These are phyloP conservation scores for Beroe ovata DNA, from an alignment of 37 sponge, comb jelly and placozoan species.

Conservation along the genomic window DNA sequence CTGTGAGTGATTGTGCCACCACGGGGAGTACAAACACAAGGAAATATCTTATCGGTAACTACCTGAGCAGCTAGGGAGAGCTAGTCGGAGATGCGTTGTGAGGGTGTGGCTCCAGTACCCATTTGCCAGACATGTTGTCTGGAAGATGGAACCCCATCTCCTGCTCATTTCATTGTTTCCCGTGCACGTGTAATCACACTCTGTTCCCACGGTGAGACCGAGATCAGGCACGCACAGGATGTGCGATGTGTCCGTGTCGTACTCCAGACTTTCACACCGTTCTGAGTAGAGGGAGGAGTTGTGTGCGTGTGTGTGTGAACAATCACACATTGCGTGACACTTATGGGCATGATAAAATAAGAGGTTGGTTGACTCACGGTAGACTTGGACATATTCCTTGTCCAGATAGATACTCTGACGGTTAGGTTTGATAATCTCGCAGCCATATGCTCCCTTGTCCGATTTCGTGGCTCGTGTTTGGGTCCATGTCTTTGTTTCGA, in stretches of 20 bases:
- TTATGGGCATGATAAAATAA: too few species aligned
- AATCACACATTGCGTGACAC: too few species aligned
- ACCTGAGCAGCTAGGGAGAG: constrained; percentile 5
- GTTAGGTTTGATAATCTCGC: background rate
- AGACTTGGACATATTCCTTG: background rate
- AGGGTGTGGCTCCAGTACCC: constrained; percentile 31
- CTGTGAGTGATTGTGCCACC: too few species aligned
- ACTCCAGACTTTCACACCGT: background rate
- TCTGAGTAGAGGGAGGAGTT: too few species aligned
- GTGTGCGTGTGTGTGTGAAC: too few species aligned
- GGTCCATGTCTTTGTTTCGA: background rate
- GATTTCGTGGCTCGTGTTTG: background rate
- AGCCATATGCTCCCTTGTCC: background rate
- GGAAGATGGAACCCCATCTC: background rate
- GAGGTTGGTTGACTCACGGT: constrained; percentile 26
- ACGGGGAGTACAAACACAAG: too few species aligned
- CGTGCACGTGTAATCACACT: constrained; percentile 27
- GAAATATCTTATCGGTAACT: too few species aligned
- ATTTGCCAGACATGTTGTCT: background rate
- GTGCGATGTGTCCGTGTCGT: background rate
- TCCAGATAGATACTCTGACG: background rate
- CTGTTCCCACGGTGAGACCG: background rate
- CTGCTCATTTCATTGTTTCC: constrained; percentile 14
- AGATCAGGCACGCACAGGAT: background rate
- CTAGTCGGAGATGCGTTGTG: background rate